Conservation (phyloP, 2,113 vertebrate species). For the Cepphus grylle region DNA sequence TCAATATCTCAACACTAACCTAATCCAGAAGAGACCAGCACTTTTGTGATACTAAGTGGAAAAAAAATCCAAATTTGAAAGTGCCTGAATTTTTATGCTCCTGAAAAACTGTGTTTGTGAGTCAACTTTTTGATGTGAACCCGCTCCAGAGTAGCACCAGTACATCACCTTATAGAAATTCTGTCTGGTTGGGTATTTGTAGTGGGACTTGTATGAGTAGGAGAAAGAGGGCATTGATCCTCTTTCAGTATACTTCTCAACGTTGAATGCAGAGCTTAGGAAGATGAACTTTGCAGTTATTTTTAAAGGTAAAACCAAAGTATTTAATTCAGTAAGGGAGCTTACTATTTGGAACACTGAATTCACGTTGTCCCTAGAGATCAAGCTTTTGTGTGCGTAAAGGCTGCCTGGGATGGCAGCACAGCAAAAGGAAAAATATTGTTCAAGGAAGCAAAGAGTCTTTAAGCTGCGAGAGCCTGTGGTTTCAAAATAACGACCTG, state of each 20-base stretch:
- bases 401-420: neutral
- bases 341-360: neutral
- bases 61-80: neutral
- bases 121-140: neutral
- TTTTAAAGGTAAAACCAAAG: neutral
- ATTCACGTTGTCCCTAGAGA: neutral
- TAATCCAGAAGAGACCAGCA: neutral
- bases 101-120: neutral
- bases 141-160: neutral
- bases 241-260: neutral
- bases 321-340: neutral
- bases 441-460: neutral
- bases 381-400: neutral
- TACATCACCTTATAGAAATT: neutral
- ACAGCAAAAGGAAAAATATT: neutral
- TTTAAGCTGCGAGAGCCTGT: neutral
- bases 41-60: neutral
- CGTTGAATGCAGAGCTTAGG: neutral
- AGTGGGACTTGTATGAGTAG: neutral
- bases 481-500: neutral
- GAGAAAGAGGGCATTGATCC: neutral
- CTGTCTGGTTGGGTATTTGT: neutral
- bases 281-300: neutral
- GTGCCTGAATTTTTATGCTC: neutral
- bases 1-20: neutral